Conservation (phyloP, 2,888 invertebrate species). For the Erebia aethiops region DNA sequence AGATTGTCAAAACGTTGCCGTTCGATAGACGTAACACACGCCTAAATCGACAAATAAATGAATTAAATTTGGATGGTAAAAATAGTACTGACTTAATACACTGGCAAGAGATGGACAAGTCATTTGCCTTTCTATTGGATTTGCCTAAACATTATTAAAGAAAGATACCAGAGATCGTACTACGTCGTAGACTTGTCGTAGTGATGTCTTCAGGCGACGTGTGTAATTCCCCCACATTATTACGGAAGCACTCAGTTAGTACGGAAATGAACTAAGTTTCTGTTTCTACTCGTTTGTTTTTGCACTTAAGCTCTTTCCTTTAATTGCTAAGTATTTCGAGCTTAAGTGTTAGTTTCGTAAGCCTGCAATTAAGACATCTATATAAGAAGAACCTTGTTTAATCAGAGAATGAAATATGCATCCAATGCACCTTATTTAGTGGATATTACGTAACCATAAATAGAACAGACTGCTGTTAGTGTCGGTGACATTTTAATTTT, state of each 20-base stretch:
- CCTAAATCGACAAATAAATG: too few species aligned
- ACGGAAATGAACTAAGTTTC: slow-evolving; percentile 4
- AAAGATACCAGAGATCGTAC: background rate
- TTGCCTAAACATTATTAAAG: background rate
- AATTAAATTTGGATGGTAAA: too few species aligned
- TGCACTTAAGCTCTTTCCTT: slow-evolving; percentile 1
- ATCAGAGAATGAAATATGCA: too few species aligned
- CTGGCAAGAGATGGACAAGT: too few species aligned
- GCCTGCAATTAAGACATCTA: too few species aligned
- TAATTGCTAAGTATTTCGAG: background rate
- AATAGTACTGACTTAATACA: too few species aligned
- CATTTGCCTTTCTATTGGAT: too few species aligned
- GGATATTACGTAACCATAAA: background rate
- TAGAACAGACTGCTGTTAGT: background rate
- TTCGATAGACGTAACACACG: too few species aligned
- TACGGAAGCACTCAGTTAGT: background rate
- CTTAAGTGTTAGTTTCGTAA: background rate
- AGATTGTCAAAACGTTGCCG: too few species aligned
- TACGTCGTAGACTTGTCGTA: too few species aligned
- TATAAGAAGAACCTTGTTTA: too few species aligned
- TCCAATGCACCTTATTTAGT: background rate
- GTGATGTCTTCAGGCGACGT: background rate
- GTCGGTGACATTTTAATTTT: slow-evolving; percentile 13
- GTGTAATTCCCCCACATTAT: background rate
- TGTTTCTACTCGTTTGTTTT: background rate